Evolutionary conservation across 2,797 vertebrate species (phyloP), one percentile per base, ranked within the genome.

Genomic region (Poliocrania exsul): DNA sequence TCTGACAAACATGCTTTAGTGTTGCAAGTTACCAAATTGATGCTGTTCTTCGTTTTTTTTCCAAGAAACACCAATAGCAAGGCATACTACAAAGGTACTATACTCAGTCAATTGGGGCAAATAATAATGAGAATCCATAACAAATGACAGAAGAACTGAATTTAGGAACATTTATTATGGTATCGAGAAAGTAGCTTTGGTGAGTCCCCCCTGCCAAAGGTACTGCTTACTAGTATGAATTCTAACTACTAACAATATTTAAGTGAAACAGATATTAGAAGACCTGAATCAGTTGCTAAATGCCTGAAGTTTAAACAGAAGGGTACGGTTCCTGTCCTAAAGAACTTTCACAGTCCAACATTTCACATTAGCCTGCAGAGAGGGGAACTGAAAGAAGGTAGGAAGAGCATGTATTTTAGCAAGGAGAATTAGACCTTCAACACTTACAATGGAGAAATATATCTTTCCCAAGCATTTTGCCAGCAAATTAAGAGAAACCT

Each of bases 21-120:
- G 53, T 38, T 88, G 20, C 60, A 90, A 53, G 3, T 65, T 42
- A 46, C 1, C 5, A 56, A 18, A 21, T 15, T 37, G 40, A 65
- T 24, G 12, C 0, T 3, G 1, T 2, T 1, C 44, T 44, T 44
- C 19, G 6, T 40, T 44, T 79, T 15, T 90, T 53, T 40, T 2
- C 1, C 12, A 25, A 51, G 78, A 61, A 44, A 7, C 0, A 14
- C 9, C 31, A 46, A 11, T 1, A 79, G 13, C 10, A 65, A 54
- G 0, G 3, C 40, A 8, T 42, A 70, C 6, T 46, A 12, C 11
- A 44, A 70, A 65, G 29, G 10, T 33, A 33, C 11, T 13, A 44
- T 5, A 25, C 8, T 69, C 42, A 62, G 28, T 47, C 28, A 80
- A 5, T 18, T 64, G 29, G 18, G 13, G 13, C 23, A 81, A 73